These are phyloP conservation scores for Agraylea sexmaculata DNA, from an alignment of 1,140 invertebrate genomes.

Conservation along the genomic window DNA sequence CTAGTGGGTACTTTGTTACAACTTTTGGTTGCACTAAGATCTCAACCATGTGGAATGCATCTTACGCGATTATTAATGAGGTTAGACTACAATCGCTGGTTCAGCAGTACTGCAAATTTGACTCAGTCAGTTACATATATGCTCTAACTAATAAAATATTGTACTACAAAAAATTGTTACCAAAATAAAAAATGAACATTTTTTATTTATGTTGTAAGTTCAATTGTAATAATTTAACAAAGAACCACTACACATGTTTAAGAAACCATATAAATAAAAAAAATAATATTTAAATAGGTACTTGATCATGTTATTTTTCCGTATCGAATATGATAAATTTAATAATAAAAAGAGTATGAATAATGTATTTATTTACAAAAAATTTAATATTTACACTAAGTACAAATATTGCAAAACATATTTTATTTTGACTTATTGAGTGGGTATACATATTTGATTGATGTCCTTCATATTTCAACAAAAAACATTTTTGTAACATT, in stretches of 20 bases:
- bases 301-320: too few species aligned
- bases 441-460: too few species aligned
- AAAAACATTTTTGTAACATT: neutral
- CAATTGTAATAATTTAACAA: too few species aligned
- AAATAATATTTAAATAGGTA: too few species aligned
- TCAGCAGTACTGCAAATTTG: constrained; percentile 41
- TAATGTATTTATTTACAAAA: constrained; percentile 9
- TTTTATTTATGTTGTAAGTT: too few species aligned
- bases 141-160: constrained; percentile 18
- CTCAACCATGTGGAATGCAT: constrained; percentile 52
- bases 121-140: constrained; percentile 38
- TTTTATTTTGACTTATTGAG: constrained; percentile 2
- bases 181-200: too few species aligned
- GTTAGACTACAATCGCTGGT: constrained; percentile 67
- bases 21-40: constrained; percentile 47
- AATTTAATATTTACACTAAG: neutral
- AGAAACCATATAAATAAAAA: too few species aligned
- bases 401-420: neutral
- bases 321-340: too few species aligned
- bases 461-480: neutral
- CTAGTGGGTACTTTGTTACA: constrained; percentile 46
- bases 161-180: constrained; percentile 1
- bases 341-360: too few species aligned
- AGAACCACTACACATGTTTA: too few species aligned
- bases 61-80: constrained; percentile 56